These are phyloP conservation scores for Grapholita molesta DNA, from an alignment of 1,140 invertebrate genomes.

Conservation along the genomic window DNA sequence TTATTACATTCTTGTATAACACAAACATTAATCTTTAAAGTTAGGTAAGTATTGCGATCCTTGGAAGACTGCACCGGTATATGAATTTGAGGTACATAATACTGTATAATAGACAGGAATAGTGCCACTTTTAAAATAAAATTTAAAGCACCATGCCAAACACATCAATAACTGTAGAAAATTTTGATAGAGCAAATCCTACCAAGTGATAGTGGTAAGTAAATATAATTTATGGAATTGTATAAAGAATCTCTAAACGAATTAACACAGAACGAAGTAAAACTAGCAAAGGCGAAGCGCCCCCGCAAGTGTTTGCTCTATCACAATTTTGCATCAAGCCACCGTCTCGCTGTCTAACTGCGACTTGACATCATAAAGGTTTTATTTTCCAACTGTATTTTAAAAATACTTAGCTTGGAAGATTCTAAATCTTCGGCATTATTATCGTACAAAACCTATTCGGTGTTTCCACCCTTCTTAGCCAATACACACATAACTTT, in stretches of 20 bases:
- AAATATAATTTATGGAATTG: neutral
- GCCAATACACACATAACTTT: constrained; percentile 56
- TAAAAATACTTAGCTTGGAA: constrained; percentile 68
- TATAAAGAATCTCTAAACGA: neutral
- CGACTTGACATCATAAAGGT: constrained; percentile 26
- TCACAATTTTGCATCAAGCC: constrained; percentile 3
- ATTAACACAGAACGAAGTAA: constrained; percentile 2
- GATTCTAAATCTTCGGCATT: constrained; percentile 71
- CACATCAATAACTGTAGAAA: constrained; percentile 47
- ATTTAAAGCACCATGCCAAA: constrained; percentile 71
- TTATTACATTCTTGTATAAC: neutral
- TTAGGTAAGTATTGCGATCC: constrained; percentile 45
- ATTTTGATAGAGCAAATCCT: constrained; percentile 38
- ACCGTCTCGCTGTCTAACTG: constrained; percentile 21
- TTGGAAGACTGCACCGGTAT: constrained; percentile 69
- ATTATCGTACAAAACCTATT: constrained; percentile 60
- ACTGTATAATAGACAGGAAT: constrained; percentile 53
- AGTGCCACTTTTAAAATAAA: constrained; percentile 63
- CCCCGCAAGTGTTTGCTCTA: constrained; percentile 5
- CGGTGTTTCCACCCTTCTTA: constrained; percentile 56
- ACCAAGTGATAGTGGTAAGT: neutral
- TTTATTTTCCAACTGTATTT: constrained; percentile 58
- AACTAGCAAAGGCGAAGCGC: neutral
- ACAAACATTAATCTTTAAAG: constrained; percentile 11
- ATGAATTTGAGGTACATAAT: constrained; percentile 61